A percentile compares a stretch with the other conserved stretches of the same genome.
Conservation (phyloP, 2,797 vertebrate genomes). For the Emys orbicularis region DNA sequence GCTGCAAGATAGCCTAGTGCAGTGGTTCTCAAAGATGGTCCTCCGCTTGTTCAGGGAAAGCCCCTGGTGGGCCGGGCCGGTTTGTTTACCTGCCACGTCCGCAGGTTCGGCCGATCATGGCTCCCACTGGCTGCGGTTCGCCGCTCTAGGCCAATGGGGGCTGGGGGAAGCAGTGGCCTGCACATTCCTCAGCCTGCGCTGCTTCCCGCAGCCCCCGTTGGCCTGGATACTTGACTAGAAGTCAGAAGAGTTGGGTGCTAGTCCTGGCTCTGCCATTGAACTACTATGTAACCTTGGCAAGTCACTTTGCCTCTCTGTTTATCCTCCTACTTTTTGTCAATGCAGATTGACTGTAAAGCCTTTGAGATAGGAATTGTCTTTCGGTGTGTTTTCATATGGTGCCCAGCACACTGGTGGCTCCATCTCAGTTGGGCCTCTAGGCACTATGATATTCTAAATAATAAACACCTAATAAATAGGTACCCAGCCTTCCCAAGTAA, state of each 20-base stretch:
- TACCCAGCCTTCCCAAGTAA: conserved; percentile 13
- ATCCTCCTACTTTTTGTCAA: neutral
- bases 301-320: neutral
- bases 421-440: neutral
- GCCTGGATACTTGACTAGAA: neutral
- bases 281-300: neutral
- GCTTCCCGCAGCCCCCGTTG: too few species aligned
- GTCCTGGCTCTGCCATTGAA: neutral
- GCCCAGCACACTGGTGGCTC: neutral
- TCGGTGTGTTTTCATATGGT: neutral
- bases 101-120: too few species aligned
- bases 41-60: too few species aligned
- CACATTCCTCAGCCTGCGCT: too few species aligned
- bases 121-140: too few species aligned
- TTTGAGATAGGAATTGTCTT: neutral
- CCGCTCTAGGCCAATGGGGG: too few species aligned
- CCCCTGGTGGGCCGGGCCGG: rapidly evolving
- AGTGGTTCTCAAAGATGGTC: too few species aligned
- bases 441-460: neutral
- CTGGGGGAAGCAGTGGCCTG: too few species aligned
- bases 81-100: too few species aligned
- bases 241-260: rapidly evolving
- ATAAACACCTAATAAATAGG: neutral
- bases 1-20: neutral
- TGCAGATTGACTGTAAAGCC: neutral